Percentiles rank a stretch among this genome's conserved stretches.
phyloP scores from a whole-genome alignment of 2,888 invertebrate genomes.

The Hydroisotoma schaefferi region DNA sequence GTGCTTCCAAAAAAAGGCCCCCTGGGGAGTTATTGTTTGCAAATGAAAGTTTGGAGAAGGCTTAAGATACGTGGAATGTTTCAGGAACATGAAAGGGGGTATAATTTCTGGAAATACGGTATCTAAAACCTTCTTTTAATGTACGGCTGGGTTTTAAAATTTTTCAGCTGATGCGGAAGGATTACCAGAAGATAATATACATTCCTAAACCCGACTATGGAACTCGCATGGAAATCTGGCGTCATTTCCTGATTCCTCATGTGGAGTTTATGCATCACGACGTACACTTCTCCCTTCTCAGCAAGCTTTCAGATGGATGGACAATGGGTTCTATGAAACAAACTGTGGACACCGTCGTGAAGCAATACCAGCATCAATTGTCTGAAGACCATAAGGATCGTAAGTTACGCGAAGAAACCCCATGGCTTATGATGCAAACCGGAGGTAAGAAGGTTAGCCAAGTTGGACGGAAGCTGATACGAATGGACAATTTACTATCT shows the following conservation, averaged over 20 bases:
- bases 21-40: too few relatives aligned
- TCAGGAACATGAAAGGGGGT: too few relatives aligned
- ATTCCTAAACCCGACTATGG: constrained; percentile 87
- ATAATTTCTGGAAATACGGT: background rate
- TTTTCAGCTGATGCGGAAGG: constrained; percentile 65
- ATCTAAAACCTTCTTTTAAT: too few relatives aligned
- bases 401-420: constrained; percentile 17
- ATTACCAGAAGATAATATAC: constrained; percentile 80
- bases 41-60: too few relatives aligned
- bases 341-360: constrained; percentile 53
- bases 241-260: constrained; percentile 58
- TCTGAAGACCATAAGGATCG: constrained; percentile 16
- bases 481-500: constrained; percentile 64
- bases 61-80: too few relatives aligned
- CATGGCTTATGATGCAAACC: constrained; percentile 22
- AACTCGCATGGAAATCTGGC: constrained; percentile 73
- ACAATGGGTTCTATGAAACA: constrained; percentile 67
- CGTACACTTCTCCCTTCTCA: constrained; percentile 68
- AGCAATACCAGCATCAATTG: constrained; percentile 17
- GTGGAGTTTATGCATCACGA: constrained; percentile 65
- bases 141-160: too few relatives aligned
- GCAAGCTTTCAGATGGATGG: constrained; percentile 87
- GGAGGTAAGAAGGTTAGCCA: constrained; percentile 12
- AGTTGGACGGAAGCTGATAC: constrained; percentile 25
- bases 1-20: too few relatives aligned